Conservation (phyloP, 2,888 invertebrate genomes). For the Phytoseiulus persimilis region DNA sequence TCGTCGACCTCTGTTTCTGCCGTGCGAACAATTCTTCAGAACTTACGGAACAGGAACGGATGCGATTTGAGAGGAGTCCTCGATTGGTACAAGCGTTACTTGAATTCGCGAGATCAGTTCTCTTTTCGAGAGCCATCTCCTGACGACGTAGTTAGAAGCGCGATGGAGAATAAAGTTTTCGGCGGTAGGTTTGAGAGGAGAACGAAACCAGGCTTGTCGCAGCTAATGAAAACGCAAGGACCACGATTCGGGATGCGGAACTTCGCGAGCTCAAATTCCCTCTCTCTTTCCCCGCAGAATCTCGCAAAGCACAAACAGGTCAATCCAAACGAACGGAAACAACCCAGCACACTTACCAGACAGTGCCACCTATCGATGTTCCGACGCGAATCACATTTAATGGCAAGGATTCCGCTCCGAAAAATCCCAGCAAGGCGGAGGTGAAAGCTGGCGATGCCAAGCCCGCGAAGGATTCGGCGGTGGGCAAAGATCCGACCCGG, state of each 20-base stretch:
- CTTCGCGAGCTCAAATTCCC: not conserved
- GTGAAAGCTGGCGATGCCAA: not conserved
- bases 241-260: too few species aligned
- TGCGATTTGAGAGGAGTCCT: not conserved
- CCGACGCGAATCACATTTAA: constrained; percentile 11
- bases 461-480: not conserved
- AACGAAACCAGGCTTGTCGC: too few species aligned
- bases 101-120: not conserved
- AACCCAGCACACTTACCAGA: not conserved
- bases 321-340: not conserved
- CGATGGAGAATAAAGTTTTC: not conserved
- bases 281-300: not conserved
- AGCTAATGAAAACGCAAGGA: too few species aligned
- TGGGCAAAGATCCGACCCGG: not conserved
- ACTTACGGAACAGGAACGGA: not conserved
- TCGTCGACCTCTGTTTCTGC: not conserved
- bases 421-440: not conserved
- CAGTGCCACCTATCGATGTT: not conserved
- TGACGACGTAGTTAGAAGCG: constrained; percentile 6
- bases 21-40: not conserved
- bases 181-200: not conserved
- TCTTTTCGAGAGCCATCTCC: constrained; percentile 11
- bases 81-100: constrained; percentile 24
- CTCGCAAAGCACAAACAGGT: not conserved
- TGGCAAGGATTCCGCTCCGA: not conserved